Base-by-base conservation (phyloP, 2,113 vertebrate genomes). In the Eurystomus gularis region DNA sequence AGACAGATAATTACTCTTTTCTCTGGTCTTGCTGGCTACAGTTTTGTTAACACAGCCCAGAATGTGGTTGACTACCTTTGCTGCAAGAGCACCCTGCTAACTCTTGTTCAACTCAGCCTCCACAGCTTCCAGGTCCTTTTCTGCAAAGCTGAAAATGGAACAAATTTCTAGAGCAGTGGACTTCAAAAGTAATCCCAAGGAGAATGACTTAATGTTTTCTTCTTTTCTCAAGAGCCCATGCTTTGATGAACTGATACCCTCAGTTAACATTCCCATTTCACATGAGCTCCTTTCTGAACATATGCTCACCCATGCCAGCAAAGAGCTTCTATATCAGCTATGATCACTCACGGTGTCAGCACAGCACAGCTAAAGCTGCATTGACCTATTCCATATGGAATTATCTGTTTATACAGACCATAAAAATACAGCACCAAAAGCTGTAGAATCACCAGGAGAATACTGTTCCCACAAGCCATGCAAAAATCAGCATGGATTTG, bases 311-410 rank as follows among this genome's bases (percentile, higher is more conserved):
- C 58, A 19, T 6, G 49, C 40, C 66, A 78, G 40, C 62, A 55
- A 88, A 72, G 10, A 71, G 69, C 66, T 15, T 37, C 44, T 18
- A 9, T 18, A 54, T n/a, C 73, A 88, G 58, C 77, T 51, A 6
- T 7, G 29, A 72, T 65, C 39, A 9, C 70, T 57, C 35, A 37
- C 0, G 0, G 48, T 33, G 39, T 58, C 88, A 65, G 39, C 62
- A 51, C 0, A 0, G 57, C 66, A 79, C 52, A 69, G 39, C 17
- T 8, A 48, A n/a, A 51, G 26, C 3, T 28, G 58, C 70, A 71
- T 10, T 65, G n/a, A 54, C n/a, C 61, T 25, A 2, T 49, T 80
- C 48, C 0, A 0, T 3, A 11, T 31, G 35, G 70, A 82, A n/a
- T 11, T 23, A 8, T 15, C 24, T 72, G 40, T 51, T 94, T 57